These are phyloP conservation scores for Reticulitermes lucifugus DNA, from an alignment of 2,888 invertebrate genomes.

Conservation along the genomic window DNA sequence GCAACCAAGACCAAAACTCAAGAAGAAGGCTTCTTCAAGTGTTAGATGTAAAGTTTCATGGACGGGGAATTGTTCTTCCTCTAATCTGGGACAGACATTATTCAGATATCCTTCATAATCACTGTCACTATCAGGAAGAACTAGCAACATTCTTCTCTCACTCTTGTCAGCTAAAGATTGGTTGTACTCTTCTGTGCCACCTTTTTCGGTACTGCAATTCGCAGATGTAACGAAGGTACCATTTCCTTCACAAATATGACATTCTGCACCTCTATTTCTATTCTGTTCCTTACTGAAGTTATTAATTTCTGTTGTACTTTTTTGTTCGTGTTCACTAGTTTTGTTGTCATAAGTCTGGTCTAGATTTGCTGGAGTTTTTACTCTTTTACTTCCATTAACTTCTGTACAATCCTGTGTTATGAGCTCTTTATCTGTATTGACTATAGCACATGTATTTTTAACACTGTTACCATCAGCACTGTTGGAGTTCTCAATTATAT, in stretches of 20 bases:
- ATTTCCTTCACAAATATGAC: not conserved
- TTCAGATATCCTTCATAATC: constrained; percentile 73
- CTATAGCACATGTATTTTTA: not conserved
- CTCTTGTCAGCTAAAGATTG: not conserved
- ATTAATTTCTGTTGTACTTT: not conserved
- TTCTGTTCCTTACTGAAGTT: not conserved
- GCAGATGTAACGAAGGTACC: constrained; percentile 56
- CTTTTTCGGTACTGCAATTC: constrained; percentile 51
- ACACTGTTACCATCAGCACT: not conserved
- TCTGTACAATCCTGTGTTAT: constrained; percentile 57
- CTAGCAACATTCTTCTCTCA: constrained; percentile 65
- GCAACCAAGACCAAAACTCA: constrained; percentile 75
- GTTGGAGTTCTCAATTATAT: not conserved
- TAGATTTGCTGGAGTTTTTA: not conserved
- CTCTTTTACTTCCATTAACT: constrained; percentile 55
- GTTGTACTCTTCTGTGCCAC: constrained; percentile 48
- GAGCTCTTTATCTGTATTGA: constrained; percentile 47
- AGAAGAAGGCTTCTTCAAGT: constrained; percentile 83
- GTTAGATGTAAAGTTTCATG: constrained; percentile 76
- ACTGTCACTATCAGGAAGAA: constrained; percentile 75
- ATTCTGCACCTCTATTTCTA: not conserved
- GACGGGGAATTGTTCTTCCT: constrained; percentile 70
- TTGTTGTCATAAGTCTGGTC: not conserved
- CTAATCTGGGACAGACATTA: constrained; percentile 70
- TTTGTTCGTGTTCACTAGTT: not conserved